Percentiles rank a stretch among this genome's conserved stretches.
Conservation (phyloP, 1,140 invertebrate species). For the Drosophila littoralis region DNA sequence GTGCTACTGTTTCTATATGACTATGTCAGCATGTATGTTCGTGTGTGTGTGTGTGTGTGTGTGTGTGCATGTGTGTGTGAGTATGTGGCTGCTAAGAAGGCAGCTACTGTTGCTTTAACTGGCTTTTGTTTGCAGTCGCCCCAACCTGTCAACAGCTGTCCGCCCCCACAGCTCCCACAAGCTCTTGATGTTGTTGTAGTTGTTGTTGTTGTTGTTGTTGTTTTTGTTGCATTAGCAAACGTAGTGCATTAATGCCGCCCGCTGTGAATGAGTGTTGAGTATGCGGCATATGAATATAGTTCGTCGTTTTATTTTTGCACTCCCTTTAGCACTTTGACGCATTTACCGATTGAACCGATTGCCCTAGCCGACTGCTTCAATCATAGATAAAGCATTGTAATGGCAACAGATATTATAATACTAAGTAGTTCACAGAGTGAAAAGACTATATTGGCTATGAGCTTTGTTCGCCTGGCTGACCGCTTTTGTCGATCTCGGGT, state of each 20-base stretch:
- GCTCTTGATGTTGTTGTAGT: constrained; percentile 24
- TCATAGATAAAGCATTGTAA: no score
- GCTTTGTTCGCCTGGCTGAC: no score
- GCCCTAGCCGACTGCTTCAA: no score
- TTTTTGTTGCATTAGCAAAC: constrained; percentile 63
- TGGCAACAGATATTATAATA: no score
- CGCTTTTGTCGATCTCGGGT: no score
- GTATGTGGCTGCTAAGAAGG: constrained; percentile 18
- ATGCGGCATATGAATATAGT: constrained; percentile 12
- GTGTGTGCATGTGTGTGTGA: constrained; percentile 8
- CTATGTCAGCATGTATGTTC: constrained; percentile 25
- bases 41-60: constrained; percentile 22
- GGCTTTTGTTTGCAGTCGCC: constrained; percentile 66
- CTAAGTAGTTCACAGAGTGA: no score
- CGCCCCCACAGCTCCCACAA: not conserved
- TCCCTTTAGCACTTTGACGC: constrained; percentile 50
- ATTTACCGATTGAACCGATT: no score
- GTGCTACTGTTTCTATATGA: constrained; percentile 1
- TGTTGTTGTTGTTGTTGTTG: constrained; percentile 18
- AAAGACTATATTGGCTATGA: no score
- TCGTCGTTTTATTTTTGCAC: constrained; percentile 9
- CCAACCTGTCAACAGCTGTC: not conserved
- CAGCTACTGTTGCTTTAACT: constrained; percentile 71
- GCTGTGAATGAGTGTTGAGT: constrained; percentile 6
- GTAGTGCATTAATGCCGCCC: constrained; percentile 52